Conservation (phyloP, 2,797 vertebrate genomes). For the Microhierax caerulescens region DNA sequence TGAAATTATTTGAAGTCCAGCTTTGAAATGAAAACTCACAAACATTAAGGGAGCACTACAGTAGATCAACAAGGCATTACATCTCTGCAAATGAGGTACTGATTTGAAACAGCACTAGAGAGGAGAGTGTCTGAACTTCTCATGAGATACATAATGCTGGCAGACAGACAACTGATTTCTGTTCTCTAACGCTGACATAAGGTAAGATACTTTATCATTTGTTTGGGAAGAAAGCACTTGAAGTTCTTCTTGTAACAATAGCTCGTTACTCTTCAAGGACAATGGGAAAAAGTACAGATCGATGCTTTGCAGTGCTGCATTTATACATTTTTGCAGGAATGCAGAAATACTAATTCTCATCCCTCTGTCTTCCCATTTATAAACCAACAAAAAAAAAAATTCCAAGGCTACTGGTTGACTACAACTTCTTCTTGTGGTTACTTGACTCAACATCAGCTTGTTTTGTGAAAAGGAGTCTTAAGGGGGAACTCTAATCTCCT, state of each 20-base stretch:
- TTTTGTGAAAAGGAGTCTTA: neutral
- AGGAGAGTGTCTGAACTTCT: neutral
- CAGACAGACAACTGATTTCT: neutral
- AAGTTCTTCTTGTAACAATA: neutral
- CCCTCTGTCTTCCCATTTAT: neutral
- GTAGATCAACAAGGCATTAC: neutral
- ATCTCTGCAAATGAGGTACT: neutral
- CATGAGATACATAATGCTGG: neutral
- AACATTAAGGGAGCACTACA: neutral
- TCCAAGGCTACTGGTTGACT: neutral
- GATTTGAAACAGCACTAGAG: neutral
- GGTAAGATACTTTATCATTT: neutral
- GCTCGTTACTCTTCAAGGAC: neutral
- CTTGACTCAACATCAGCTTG: neutral
- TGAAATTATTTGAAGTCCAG: slow-evolving; percentile 4
- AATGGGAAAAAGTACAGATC: neutral
- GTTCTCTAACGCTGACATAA: neutral
- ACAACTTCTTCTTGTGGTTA: neutral
- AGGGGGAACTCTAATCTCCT: neutral
- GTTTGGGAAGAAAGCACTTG: neutral
- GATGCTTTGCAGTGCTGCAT: neutral
- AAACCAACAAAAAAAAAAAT: neutral
- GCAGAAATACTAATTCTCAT: neutral
- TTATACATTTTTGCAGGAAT: neutral
- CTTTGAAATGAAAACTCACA: neutral